Evolutionary conservation across 1,140 invertebrate genomes (phyloP), one percentile per base, ranked within the genome.

Genomic region (Procambarus virginalis): DNA sequence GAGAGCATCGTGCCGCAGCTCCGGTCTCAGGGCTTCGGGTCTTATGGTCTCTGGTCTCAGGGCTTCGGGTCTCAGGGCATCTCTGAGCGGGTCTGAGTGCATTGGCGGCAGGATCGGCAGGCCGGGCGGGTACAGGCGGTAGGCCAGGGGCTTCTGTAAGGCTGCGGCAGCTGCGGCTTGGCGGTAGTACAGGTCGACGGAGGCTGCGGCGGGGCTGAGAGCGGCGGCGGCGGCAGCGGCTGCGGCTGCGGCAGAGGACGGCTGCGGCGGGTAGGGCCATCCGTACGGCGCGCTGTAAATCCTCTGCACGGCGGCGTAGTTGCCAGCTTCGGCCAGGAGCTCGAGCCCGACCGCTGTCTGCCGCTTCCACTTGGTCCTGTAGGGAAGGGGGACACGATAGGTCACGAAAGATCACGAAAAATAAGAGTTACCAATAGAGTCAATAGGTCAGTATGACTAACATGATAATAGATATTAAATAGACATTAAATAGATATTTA

Each of bases 91-190:
- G 58, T 89, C 88, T 1, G 88, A 84, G 45, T 55, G 73, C 17
- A 89, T 17, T 58, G 34, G 88, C 2, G 88, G 82, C 51, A 89
- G 88, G 17, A 89, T 84, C 9, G 88, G 88, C n/a, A 91, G 91
- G 45, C 91, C 81, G 12, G 91, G 86, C 0, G 93, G 93, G 73
- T 93, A 93, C 68, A 93, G 83, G 93, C 97, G 95, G 94, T 98
- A 98, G 55, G 97, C 96, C 93, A 98, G 94, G 76, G 96, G 98
- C 95, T 96, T 99, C 94, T 97, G 98, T 93, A 98, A 95, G 92
- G 96, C 97, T n/a, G 88, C 88, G 22, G 88, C 88, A 10, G 88
- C 88, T 92, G 96, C 96, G 48, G 92, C 93, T 3, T 92, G 91
- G 51, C 92, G 92, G 83, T 93, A 93, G 68, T 92, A 89, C 17